Evolutionary conservation across 2,113 vertebrate species (phyloP), one percentile per base, ranked within the genome.

Genomic region (Anarrhichthys ocellatus): DNA sequence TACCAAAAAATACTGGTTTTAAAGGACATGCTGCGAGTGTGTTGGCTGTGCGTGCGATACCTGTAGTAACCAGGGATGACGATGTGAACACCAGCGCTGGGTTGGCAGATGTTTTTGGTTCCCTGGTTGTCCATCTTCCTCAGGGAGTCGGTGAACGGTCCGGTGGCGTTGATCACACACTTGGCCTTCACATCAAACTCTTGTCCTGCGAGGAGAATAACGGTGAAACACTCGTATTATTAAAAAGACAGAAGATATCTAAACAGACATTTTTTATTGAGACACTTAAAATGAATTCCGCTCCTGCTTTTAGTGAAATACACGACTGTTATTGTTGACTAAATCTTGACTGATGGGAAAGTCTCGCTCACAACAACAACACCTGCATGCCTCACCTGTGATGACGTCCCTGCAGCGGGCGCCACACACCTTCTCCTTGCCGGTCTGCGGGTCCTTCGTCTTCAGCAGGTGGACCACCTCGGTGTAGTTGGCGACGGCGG

Each of bases 61-160:
- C 98, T 99, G 95, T 99, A 99, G 76, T 99, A 99, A 2, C 97
- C 98, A 0, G 97, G 98, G 95, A 99, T 99, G 88, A 99, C 97
- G 18, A 99, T 98, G 67, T 99, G 98, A n/a, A 99, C 98, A 0
- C 98, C 98, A 0, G 98, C 98, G 0, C 98, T 99, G 0, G 98
- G 96, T 91, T 99, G 98, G 83, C 98, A 99, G 95, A 99, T 99
- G 84, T 97, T 96, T 0, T 80, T 0, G 0, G 92, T 94, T 0
- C 94, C 38, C 91, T 96, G 83, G 87, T 97, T 94, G 88, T 99
- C 98, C 98, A 99, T 99, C 94, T 97, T 97, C 91, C 98, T 96
- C 89, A 99, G 90, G 0, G 96, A 94, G 92, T 99, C 98, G 3
- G 98, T 99, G 95, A 99, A 99, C 9, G 98, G 98, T 20, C 98